Evolutionary conservation across 2,888 invertebrate species (phyloP).

Genomic region (Seira musarum): DNA sequence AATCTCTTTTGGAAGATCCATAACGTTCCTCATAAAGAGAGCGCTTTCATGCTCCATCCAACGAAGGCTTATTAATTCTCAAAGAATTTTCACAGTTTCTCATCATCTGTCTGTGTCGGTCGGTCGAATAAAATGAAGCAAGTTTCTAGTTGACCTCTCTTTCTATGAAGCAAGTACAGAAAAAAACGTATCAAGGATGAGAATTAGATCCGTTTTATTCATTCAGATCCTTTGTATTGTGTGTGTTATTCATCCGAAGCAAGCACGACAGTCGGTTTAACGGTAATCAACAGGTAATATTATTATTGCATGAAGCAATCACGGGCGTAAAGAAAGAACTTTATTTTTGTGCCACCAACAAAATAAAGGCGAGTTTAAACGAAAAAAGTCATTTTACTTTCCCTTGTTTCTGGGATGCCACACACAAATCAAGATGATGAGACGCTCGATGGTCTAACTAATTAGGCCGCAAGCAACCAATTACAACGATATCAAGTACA

Average conservation of each 20-base stretch:
- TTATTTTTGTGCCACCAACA: slow-evolving; percentile 12
- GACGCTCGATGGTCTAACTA: slow-evolving; percentile 56
- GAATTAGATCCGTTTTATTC: too few species aligned
- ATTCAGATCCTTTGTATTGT: too few species aligned
- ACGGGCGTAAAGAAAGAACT: slow-evolving; percentile 1
- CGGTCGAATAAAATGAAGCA: slow-evolving; percentile 15
- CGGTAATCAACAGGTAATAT: slow-evolving; percentile 53
- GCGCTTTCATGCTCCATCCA: neutral
- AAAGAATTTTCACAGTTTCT: slow-evolving; percentile 49
- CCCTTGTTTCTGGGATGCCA: slow-evolving; percentile 43
- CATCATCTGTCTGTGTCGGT: slow-evolving; percentile 17
- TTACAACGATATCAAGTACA: slow-evolving; percentile 53
- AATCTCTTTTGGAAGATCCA: neutral
- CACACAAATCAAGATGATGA: slow-evolving; percentile 55
- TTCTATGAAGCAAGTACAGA: neutral
- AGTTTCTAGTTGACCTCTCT: slow-evolving; percentile 41
- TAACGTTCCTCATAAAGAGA: neutral
- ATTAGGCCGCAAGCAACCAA: slow-evolving; percentile 61
- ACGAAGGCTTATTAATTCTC: slow-evolving; percentile 12
- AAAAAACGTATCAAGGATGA: too few species aligned
- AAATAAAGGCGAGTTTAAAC: too few species aligned
- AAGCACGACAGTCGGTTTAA: slow-evolving; percentile 47
- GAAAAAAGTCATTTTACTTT: too few species aligned
- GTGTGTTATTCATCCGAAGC: neutral
- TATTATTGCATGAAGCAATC: slow-evolving; percentile 55